Base-by-base conservation (phyloP, 2,113 vertebrate species). In the Hydrolagus affinis region DNA sequence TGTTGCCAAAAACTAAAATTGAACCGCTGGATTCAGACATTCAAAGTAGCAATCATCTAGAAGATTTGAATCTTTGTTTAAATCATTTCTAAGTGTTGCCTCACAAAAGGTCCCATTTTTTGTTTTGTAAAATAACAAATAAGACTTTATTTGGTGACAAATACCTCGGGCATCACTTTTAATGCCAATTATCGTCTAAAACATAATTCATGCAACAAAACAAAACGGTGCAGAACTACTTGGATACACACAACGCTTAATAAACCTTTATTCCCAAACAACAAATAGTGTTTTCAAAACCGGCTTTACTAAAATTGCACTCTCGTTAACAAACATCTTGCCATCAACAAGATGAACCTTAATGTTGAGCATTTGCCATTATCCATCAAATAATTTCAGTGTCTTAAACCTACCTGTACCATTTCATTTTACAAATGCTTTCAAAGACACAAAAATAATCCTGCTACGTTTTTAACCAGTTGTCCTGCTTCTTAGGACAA, bases 11-110 rank as follows among this genome's bases (percentile, higher is more conserved):
- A 62, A 70, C 62, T 85, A 89, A 70, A 62, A 89, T 86, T 83
- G 88, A 90, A 14, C 88, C 90, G 0, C 88, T 88, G 0, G 19
- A 86, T 57, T 87, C 89, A 89, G 11, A 87, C 86, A 0, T 64
- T 72, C 0, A 86, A 85, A 28, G 85, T 87, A 64, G 25, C 23
- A 11, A 3, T 4, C n/a, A 89, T 88, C 89, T 89, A 59, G 14
- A 1, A 68, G 17, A 71, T 19, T 71, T 71, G 70, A 23, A 71
- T 68, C 64, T 14, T 68, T 68, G 10, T 68, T 2, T 0, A 68
- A 19, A 44, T 44, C 44, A 44, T 44, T 44, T 44, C 44, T 44
- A 1, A 44, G 6, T 44, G 44, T 44, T 1, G 44, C 44, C 44
- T 44, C 44, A 6, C 1, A 44, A 44, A 44, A 44, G 44, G 6